Conservation (phyloP, 2,888 invertebrate species). For the Drosophila antonietae region DNA sequence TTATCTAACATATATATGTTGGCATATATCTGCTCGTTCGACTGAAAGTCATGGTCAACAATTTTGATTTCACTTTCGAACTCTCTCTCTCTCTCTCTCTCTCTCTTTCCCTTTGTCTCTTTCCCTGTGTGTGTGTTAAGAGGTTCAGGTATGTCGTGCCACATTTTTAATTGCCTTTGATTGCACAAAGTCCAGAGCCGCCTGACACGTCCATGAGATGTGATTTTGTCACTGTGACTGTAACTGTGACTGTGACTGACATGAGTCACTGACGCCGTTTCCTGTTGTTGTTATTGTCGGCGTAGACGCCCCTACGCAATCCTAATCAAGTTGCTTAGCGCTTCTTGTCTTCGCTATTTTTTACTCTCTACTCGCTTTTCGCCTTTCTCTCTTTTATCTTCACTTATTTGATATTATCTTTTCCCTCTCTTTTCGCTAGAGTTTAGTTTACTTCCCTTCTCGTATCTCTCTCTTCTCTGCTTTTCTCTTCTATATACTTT, state of each 20-base stretch:
- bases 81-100: not conserved
- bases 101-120: not conserved
- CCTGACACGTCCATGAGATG: slow-evolving; percentile 11
- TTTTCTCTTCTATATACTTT: not conserved
- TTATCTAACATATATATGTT: slow-evolving; percentile 20
- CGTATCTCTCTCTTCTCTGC: not conserved
- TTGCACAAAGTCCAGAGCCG: slow-evolving; percentile 63
- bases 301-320: slow-evolving; percentile 34
- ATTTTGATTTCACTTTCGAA: slow-evolving; percentile 28
- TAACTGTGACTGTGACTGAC: slow-evolving; percentile 7
- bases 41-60: slow-evolving; percentile 55
- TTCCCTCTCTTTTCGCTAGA: too few relatives aligned
- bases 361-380: not conserved
- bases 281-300: slow-evolving; percentile 28
- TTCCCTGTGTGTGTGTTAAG: not conserved
- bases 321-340: slow-evolving; percentile 25
- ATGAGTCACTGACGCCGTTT: slow-evolving; percentile 42
- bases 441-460: not conserved
- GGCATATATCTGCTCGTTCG: not conserved
- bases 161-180: slow-evolving; percentile 63
- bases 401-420: not conserved
- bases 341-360: not conserved
- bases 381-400: not conserved
- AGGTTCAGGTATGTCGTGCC: slow-evolving; percentile 12
- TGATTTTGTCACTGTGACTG: slow-evolving; percentile 13